Evolutionary conservation across 2,797 vertebrate genomes (phyloP), one percentile per base, ranked within the genome.

Genomic region (Phrynocephalus forsythii): DNA sequence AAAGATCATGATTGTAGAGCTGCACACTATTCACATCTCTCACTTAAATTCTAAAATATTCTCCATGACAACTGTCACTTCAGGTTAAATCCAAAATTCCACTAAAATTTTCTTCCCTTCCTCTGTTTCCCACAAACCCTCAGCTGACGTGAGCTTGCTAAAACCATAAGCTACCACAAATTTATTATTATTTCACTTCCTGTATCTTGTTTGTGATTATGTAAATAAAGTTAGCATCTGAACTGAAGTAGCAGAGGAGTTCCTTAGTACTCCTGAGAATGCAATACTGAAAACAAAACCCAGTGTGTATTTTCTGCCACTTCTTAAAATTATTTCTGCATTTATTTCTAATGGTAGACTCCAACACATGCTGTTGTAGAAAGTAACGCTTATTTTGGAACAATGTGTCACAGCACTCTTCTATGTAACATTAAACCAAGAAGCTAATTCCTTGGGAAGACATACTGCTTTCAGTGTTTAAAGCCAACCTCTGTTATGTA

Each of bases 161-260:
- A 87, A 87, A 83, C 77, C 71, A 69, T 72, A 73, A 86, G 48
- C 72, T 60, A 63, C 78, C 85, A 77, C 79, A 52, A 52, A 52
- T 8, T 52, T 60, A 33, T 60, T 30, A 72, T 86, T 60, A 30
- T 50, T 86, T 86, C 48, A 28, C 67, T 80, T 86, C 76, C 13
- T 69, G 75, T 85, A 73, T 78, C 84, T 85, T 78, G 66, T 28
- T 68, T 66, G 48, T 86, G 48, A 79, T 86, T 69, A 86, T 79
- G 11, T 86, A 86, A 86, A 79, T 13, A 44, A 69, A 69, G 79
- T 30, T 79, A 79, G 75, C 84, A 86, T 79, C 33, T 86, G 84
- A 79, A 86, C 50, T 72, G 78, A 80, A 86, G 80, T 86, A 68
- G 80, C 33, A 80, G 48, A 73, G 68, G 67, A 86, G 52, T 86